phyloP scores from a whole-genome alignment of 2,113 vertebrate genomes.

The Oreochromis tanganicae region DNA sequence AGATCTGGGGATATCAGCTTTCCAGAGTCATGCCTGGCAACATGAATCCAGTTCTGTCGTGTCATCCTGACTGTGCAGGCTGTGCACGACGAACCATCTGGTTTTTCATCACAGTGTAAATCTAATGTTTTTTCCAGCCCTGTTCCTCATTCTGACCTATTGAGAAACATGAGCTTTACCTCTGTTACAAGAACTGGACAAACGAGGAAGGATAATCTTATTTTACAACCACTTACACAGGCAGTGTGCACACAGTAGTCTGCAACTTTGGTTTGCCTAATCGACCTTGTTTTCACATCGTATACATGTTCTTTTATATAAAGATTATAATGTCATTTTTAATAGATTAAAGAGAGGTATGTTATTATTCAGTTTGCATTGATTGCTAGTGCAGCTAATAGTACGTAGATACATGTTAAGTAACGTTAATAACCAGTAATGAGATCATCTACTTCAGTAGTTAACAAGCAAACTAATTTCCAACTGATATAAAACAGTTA shows the following conservation, averaged over 20 bases:
- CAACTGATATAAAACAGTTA: neutral
- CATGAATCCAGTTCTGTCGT: slow-evolving; percentile 41
- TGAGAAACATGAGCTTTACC: neutral
- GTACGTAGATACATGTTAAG: neutral
- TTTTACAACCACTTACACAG: neutral
- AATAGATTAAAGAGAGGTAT: neutral
- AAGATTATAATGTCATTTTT: neutral
- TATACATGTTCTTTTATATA: neutral
- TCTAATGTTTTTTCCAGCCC: neutral
- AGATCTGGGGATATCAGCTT: neutral
- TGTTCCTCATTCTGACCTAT: slow-evolving; percentile 30
- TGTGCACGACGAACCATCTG: slow-evolving; percentile 18
- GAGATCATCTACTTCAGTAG: neutral
- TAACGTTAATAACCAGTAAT: neutral
- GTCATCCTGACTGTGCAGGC: slow-evolving; percentile 64
- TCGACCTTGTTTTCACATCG: neutral
- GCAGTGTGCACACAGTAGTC: neutral
- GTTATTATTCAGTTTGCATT: neutral
- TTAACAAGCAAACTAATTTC: neutral
- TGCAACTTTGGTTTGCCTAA: neutral
- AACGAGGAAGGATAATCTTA: neutral
- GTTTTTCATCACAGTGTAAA: slow-evolving; percentile 16
- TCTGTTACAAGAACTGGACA: neutral
- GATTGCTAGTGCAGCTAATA: neutral
- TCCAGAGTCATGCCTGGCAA: neutral